These are phyloP conservation scores for Torymus tubicola DNA, from an alignment of 2,888 invertebrate genomes.

Conservation along the genomic window DNA sequence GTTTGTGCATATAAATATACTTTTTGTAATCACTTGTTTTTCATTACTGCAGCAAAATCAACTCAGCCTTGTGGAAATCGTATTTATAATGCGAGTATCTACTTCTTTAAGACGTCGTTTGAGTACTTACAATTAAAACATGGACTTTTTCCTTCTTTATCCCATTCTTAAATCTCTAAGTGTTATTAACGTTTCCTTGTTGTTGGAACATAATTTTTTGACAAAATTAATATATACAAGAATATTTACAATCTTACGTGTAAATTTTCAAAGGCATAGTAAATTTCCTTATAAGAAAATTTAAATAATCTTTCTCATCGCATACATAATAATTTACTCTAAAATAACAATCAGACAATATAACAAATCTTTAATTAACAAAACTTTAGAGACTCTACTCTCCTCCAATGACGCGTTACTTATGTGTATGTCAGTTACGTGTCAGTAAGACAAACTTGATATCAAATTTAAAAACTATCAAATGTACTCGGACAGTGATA, in stretches of 20 bases:
- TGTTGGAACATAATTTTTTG: constrained; percentile 61
- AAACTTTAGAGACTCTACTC: constrained; percentile 63
- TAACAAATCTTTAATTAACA: constrained; percentile 72
- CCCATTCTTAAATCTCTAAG: constrained; percentile 60
- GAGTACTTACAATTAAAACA: constrained; percentile 55
- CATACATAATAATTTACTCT: constrained; percentile 71
- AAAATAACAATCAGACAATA: constrained; percentile 65
- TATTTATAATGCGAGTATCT: constrained; percentile 46
- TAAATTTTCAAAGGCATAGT: constrained; percentile 61
- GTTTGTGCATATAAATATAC: constrained; percentile 29
- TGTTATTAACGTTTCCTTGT: constrained; percentile 60
- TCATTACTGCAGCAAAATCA: constrained; percentile 43
- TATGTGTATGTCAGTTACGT: constrained; percentile 28
- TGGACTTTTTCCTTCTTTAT: constrained; percentile 57
- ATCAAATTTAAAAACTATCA: constrained; percentile 9
- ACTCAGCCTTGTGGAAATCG: constrained; percentile 43
- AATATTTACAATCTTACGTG: constrained; percentile 70
- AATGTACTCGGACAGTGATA: constrained; percentile 29
- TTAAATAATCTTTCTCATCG: constrained; percentile 63
- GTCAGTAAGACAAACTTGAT: constrained; percentile 18
- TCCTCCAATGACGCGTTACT: constrained; percentile 26
- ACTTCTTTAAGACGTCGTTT: constrained; percentile 40
- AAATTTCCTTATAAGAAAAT: constrained; percentile 60
- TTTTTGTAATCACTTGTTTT: constrained; percentile 31
- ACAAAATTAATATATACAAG: constrained; percentile 67